Evolutionary conservation across 1,140 invertebrate species (phyloP).

Genomic region (Araneus ventricosus): DNA sequence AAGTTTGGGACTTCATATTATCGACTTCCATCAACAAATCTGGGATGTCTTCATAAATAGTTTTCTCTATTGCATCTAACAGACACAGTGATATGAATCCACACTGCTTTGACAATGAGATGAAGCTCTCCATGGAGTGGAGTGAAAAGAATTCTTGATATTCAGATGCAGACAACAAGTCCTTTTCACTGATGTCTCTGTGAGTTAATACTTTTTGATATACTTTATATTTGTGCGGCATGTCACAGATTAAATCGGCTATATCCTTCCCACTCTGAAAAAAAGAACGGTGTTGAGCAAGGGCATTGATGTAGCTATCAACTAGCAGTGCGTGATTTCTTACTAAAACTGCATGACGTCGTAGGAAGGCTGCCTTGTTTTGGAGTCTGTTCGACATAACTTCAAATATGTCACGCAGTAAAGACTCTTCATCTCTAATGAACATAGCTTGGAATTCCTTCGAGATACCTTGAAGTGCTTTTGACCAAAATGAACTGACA

Average conservation of each 20-base stretch:
- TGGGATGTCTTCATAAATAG: constrained; percentile 67
- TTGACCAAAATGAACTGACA: constrained; percentile 93
- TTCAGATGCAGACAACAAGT: constrained; percentile 93
- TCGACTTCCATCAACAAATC: constrained; percentile 45
- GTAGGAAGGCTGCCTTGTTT: constrained; percentile 94
- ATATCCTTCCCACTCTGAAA: constrained; percentile 92
- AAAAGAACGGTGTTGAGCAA: constrained; percentile 95
- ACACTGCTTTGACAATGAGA: constrained; percentile 72
- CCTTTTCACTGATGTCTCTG: constrained; percentile 94
- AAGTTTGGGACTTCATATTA: not conserved
- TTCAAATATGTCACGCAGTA: constrained; percentile 90
- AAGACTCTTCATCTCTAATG: constrained; percentile 87
- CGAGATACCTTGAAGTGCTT: constrained; percentile 81
- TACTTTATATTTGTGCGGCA: constrained; percentile 96
- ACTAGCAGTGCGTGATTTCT: constrained; percentile 98
- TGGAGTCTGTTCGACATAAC: constrained; percentile 93
- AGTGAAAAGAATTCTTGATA: constrained; percentile 93
- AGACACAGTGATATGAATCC: constrained; percentile 61
- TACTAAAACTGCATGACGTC: constrained; percentile 95
- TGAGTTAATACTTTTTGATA: constrained; percentile 91
- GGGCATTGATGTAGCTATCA: constrained; percentile 95
- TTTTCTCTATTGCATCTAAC: constrained; percentile 62
- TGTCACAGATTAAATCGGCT: constrained; percentile 86
- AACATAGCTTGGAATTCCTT: constrained; percentile 75
- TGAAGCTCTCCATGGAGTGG: constrained; percentile 74